These are phyloP conservation scores for Erythrocercus mccallii DNA, from an alignment of 2,113 vertebrate species.

Conservation along the genomic window DNA sequence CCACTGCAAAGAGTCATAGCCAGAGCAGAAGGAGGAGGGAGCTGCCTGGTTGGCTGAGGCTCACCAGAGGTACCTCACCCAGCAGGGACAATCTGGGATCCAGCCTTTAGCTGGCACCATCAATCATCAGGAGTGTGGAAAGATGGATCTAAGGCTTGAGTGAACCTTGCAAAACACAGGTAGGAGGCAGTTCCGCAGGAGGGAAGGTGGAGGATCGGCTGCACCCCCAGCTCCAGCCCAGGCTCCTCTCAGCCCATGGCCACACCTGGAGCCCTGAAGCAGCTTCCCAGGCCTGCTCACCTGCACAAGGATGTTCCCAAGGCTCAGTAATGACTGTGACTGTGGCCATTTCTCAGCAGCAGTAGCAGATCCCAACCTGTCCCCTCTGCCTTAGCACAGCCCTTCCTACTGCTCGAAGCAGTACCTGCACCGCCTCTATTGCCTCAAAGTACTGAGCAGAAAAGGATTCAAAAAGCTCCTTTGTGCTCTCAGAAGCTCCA, in stretches of 20 bases:
- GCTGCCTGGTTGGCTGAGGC: background rate
- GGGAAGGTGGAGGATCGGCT: background rate
- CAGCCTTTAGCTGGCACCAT: background rate
- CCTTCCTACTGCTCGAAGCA: background rate
- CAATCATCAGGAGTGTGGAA: background rate
- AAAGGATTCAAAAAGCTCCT: background rate
- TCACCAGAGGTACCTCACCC: rapidly evolving
- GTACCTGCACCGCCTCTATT: background rate
- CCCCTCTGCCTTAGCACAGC: background rate
- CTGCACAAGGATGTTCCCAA: background rate
- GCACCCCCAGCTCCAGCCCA: rapidly evolving
- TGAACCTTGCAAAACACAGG: background rate
- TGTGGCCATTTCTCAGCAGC: background rate
- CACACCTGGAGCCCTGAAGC: background rate
- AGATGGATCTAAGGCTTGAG: background rate
- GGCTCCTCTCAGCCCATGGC: background rate
- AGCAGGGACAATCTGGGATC: background rate
- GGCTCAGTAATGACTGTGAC: background rate
- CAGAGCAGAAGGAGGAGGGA: rapidly evolving
- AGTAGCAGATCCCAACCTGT: background rate
- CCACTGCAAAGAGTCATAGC: background rate
- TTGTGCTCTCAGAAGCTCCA: background rate
- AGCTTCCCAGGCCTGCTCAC: background rate
- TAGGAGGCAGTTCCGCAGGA: background rate
- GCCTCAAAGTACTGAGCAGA: background rate